Base-by-base conservation (phyloP, 2,888 invertebrate species). In the Spisula solida region DNA sequence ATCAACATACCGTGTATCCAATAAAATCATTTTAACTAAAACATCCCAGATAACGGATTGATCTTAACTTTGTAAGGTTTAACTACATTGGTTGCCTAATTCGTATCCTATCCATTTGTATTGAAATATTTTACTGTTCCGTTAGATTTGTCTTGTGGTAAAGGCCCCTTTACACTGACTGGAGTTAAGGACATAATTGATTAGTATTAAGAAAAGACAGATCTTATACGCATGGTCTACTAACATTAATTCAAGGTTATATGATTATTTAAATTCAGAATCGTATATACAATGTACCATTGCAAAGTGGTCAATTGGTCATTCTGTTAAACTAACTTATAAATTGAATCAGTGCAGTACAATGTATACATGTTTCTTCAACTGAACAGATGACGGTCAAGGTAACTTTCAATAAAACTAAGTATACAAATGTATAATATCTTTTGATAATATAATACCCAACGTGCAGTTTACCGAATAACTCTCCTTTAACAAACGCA, bases 151-250 rank as follows among this genome's bases (percentile, higher is more conserved):
- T 75, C 34, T 25, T 25, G 14, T 75, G 10, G 34, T 75, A 14
- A 75, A 75, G 75, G 75, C 8, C 75, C 5, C 12, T 75, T 75
- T 75, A 75, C 75, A 31, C 75, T 75, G n/a, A 20, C n/a, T n/a
- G n/a, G n/a, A n/a, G n/a, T n/a, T 66, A 25, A 66, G 60, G n/a
- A n/a, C 60, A 8, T 8, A 66, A 18, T n/a, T 18, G 5, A 56
- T 20, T 56, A 5, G 8, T 41, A 41, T 56, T 56, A 56, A 14
- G n/a, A n/a, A 56, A n/a, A n/a, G 6, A 56, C 18, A 6, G n/a
- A n/a, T 56, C 6, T n/a, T 20, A 6, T 20, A 56, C 20, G 20
- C 56, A 6, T 20, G 5, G 56, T 4, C 20, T 18, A n/a, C 18
- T 56, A 18, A n/a, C n/a, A 20, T n/a, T 56, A 56, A 18, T 56